Base-by-base conservation (phyloP, 2,888 invertebrate species). In the Nomada lathburiana region DNA sequence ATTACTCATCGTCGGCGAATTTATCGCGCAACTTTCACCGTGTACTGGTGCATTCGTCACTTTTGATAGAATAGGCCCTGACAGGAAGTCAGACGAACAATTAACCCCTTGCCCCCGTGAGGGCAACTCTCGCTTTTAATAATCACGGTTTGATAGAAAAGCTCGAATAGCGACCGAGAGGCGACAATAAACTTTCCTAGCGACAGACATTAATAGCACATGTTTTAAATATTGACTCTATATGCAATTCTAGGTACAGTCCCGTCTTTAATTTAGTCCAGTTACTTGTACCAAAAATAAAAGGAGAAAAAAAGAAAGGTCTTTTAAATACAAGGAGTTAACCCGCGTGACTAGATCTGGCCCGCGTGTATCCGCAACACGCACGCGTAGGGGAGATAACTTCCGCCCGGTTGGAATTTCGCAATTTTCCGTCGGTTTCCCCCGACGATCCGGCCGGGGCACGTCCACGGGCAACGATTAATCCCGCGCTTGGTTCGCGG, bases 11-110 rank as follows among this genome's bases (percentile, higher is more conserved):
- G 52, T 16, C 26, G 26, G 53, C 26, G 62, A 72, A 68, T 80
- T 80, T 80, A 80, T 80, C 47, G 62, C 65, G 42, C 16, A 80
- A 80, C 65, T 80, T 72, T 67, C 20, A 16, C 13, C n/a, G 23
- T 18, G 23, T 23, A 29, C 20, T 7, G 29, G 29, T 57, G n/a
- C 23, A 47, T 36, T 36, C 44, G 23, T 1, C 3, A 3, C 47
- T 47, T 13, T 44, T 13, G 23, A 29, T 42, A 18, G 50, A 71
- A 47, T 26, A 20, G 0, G 3, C 20, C 47, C 36, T n/a, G 60
- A 62, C 36, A 55, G 47, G 60, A 13, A 63, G 76, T 36, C 53
- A 18, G 64, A 44, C 53, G 7, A 16, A 65, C 2, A 0, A 50
- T 50, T 50, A 50, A 16, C 50, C 50, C 50, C 18, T 16, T 16